These are phyloP conservation scores for Boulengerochromis microlepis DNA, from an alignment of 2,113 vertebrate genomes.

Conservation along the genomic window DNA sequence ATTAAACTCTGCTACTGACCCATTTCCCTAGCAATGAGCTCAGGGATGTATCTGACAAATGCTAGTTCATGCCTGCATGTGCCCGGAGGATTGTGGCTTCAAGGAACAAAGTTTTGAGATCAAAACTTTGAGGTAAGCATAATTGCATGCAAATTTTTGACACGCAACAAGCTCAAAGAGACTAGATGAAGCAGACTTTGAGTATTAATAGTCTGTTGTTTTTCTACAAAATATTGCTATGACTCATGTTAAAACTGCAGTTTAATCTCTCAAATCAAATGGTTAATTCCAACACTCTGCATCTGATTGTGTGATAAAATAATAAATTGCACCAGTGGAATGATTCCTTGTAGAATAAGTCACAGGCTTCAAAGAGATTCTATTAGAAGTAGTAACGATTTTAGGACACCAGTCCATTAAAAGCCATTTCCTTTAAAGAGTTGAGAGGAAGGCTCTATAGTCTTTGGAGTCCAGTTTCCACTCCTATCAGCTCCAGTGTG, in stretches of 20 bases:
- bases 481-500: slow-evolving; percentile 18
- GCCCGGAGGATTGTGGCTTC: slow-evolving; percentile 45
- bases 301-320: neutral
- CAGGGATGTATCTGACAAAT: slow-evolving; percentile 48
- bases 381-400: slow-evolving; percentile 43
- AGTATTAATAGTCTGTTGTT: neutral
- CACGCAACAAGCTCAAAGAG: neutral
- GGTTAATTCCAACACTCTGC: neutral
- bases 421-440: slow-evolving; percentile 42
- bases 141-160: slow-evolving; percentile 8
- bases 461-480: slow-evolving; percentile 27
- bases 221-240: neutral
- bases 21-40: slow-evolving; percentile 51
- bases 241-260: neutral
- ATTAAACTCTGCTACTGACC: slow-evolving; percentile 52
- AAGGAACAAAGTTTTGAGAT: slow-evolving; percentile 20
- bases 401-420: slow-evolving; percentile 46
- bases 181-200: neutral
- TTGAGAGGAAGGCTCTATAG: slow-evolving; percentile 7
- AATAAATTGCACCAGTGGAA: neutral
- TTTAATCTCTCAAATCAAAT: neutral
- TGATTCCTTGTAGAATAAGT: neutral
- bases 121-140: slow-evolving; percentile 16
- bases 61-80: slow-evolving; percentile 36
- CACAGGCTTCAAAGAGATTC: slow-evolving; percentile 41